Evolutionary conservation across 2,797 vertebrate genomes (phyloP), one percentile per base, ranked within the genome.

Genomic region (Alcedo atthis): DNA sequence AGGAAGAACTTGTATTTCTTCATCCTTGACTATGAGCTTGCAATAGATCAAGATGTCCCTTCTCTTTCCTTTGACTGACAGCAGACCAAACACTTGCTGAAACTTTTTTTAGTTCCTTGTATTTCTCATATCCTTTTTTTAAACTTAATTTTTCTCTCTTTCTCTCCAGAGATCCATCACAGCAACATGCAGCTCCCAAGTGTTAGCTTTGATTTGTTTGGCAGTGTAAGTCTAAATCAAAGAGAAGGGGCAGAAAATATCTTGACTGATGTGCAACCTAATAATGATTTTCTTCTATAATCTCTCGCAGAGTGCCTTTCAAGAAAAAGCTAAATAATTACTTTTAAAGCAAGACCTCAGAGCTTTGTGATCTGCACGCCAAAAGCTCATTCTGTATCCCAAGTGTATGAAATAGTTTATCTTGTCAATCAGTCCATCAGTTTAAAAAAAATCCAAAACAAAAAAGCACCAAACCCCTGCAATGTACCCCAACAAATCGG

Each of bases 141-240:
- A 10, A 59, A 84, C 33, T 92, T 91, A 25, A 88, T 88, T 96
- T 92, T 94, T 81, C 68, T 90, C 37, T 87, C 58, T 86, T 88
- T 42, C 46, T 91, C 71, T 92, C 83, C 69, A 67, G 92, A 93
- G 71, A 94, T 90, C 70, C 82, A 92, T 88, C 83, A 92, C 33
- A 80, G 64, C 32, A 90, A 53, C 33, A 32, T 61, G 66, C 53
- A 75, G 45, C 48, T 92, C 90, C 83, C 87, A 92, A 85, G 75
- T 68, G 81, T 58, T 93, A 81, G 67, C 87, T 92, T 77, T 93
- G 88, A 88, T 95, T 93, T 96, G 68, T 82, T 93, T 80, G 61
- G 64, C 78, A 77, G 42, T 35, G 24, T 90, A 90, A 77, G 42
- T 91, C 85, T 94, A 89, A 94, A 91, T 92, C 81, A 91, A 95